phyloP scores from a whole-genome alignment of 2,113 vertebrate species.

The Toxostoma redivivum region DNA sequence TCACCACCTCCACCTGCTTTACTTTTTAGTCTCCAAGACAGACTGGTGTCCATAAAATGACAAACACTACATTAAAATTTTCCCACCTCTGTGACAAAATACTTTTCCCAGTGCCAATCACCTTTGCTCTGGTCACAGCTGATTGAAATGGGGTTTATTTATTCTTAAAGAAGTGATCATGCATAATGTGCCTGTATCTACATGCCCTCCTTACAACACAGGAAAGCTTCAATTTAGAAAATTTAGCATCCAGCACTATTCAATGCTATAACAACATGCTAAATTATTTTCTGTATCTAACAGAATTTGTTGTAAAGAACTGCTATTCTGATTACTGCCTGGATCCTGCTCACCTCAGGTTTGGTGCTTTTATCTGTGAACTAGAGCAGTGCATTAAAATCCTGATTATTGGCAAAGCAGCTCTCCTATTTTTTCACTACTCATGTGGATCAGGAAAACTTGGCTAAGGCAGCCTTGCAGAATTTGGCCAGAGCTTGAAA shows the following conservation, averaged over 20 bases:
- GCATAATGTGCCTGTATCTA: background rate
- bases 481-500: background rate
- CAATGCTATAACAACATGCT: background rate
- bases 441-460: background rate
- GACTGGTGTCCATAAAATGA: background rate
- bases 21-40: background rate
- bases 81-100: background rate
- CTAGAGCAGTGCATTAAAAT: background rate
- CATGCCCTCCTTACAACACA: background rate
- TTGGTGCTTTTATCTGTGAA: background rate
- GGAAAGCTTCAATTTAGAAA: background rate
- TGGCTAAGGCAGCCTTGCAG: background rate
- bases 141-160: background rate
- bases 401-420: background rate
- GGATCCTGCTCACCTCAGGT: background rate
- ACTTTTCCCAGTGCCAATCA: background rate
- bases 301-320: background rate
- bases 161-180: background rate
- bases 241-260: background rate
- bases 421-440: background rate
- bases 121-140: background rate
- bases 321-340: background rate
- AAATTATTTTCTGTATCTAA: background rate
- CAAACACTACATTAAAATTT: background rate
- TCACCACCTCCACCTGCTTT: background rate